These are phyloP conservation scores for Chaenocephalus aceratus DNA, from an alignment of 2,113 vertebrate species.

Conservation along the genomic window DNA sequence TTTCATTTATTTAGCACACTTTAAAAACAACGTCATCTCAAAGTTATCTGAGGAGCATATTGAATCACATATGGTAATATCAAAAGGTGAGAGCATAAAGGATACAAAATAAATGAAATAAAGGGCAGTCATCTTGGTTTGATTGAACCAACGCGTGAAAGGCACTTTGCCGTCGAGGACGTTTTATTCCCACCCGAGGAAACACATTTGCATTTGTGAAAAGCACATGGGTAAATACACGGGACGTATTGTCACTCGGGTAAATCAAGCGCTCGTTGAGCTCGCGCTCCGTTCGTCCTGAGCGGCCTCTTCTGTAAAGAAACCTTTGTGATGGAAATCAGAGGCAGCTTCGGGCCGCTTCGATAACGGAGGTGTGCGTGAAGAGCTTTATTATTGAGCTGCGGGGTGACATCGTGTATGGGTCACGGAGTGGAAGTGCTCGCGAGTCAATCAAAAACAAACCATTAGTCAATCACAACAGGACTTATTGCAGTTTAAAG, in stretches of 20 bases:
- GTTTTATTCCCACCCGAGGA: not conserved
- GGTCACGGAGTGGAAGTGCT: not conserved
- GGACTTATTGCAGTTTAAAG: too few relatives aligned
- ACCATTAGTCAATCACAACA: not conserved
- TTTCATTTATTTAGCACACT: too few relatives aligned
- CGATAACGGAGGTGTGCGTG: slow-evolving; percentile 1
- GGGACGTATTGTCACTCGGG: slow-evolving; percentile 56
- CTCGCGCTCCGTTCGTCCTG: slow-evolving; percentile 21
- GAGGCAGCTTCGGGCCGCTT: slow-evolving; percentile 40
- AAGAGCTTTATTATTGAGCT: not conserved
- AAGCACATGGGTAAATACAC: slow-evolving; percentile 75
- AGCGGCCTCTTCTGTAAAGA: slow-evolving; percentile 33
- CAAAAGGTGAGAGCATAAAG: too few relatives aligned
- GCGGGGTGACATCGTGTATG: not conserved
- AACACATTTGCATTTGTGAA: slow-evolving; percentile 64
- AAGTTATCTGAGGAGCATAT: too few relatives aligned
- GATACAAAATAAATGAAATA: too few relatives aligned
- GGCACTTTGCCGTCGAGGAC: slow-evolving; percentile 1
- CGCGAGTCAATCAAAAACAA: not conserved
- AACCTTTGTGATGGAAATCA: slow-evolving; percentile 78
- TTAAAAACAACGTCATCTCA: too few relatives aligned
- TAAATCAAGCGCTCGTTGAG: slow-evolving; percentile 50
- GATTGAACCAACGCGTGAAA: slow-evolving; percentile 3
- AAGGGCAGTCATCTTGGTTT: not conserved
- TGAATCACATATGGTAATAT: too few relatives aligned